phyloP scores from a whole-genome alignment of 2,113 vertebrate species.

The Saccopteryx bilineata region DNA sequence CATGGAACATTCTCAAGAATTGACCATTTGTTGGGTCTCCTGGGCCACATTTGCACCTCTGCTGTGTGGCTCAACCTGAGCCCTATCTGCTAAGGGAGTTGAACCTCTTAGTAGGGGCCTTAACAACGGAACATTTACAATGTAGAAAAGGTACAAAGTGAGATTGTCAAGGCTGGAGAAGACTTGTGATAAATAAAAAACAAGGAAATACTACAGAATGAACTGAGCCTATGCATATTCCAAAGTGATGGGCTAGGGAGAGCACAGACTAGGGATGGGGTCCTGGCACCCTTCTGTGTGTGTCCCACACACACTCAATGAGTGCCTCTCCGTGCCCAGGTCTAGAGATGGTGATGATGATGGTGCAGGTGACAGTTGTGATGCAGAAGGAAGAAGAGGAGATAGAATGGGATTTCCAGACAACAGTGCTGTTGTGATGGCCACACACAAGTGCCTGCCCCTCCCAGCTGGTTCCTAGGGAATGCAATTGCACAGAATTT shows the following conservation, averaged over 20 bases:
- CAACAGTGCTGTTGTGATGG: accelerated
- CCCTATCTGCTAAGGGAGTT: background rate
- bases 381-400: background rate
- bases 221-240: background rate
- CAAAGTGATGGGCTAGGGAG: background rate
- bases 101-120: background rate
- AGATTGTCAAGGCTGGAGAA: background rate
- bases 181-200: background rate
- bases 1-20: too few species aligned
- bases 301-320: background rate
- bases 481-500: slow-evolving; percentile 12
- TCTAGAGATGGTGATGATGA: background rate
- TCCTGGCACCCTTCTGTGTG: background rate
- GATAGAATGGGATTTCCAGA: background rate
- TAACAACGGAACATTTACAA: background rate
- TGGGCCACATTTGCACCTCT: background rate
- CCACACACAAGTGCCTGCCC: background rate
- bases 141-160: background rate
- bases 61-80: background rate
- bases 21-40: background rate
- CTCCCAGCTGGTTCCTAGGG: background rate
- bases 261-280: background rate
- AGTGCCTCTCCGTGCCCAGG: too few species aligned
- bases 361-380: too few species aligned
- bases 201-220: background rate